Evolutionary conservation across 2,888 invertebrate species (phyloP), one percentile per base, ranked within the genome.

Genomic region (Esperia sulphurella): DNA sequence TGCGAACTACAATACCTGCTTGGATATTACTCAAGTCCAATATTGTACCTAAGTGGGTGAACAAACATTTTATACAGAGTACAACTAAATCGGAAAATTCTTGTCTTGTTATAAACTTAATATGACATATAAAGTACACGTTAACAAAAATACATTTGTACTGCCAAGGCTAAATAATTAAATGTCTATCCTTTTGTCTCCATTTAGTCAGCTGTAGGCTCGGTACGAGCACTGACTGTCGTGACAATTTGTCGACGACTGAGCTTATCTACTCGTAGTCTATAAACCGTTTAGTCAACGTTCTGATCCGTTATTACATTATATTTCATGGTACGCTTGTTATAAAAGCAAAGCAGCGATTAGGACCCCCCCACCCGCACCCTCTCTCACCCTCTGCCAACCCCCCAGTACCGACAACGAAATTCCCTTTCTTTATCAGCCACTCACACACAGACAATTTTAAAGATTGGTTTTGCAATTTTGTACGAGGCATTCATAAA

Each of bases 291-390:
- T 37, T 39, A 39, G 13, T 14, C 14, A 14, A n/a, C 7, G 13
- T 12, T 13, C 30, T 45, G 45, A 45, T 45, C 14, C 37, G 29
- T 39, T 45, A 40, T 45, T 14, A 39, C 40, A 45, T 49, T 49
- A 44, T 41, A 48, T 45, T 49, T 57, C 41, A 52, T 50, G 43
- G 42, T 31, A 52, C 43, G 45, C 48, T 52, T 49, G 53, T 48
- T 54, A 51, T 53, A 52, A 56, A 55, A 58, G 57, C 58, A 54
- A 52, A 40, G 52, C 40, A 47, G 48, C 53, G 52, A 51, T 49
- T 48, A 38, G 28, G 29, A 42, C 41, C 12, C 45, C 45, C 49
- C 6, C 39, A 12, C 13, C 35, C n/a, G 30, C n/a, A n/a, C n/a
- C 38, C 31, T 8, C 2, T 28, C 14, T 12, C 44, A 8, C 41